Evolutionary conservation across 1,140 invertebrate species (phyloP).

Genomic region (Drosophila tani): DNA sequence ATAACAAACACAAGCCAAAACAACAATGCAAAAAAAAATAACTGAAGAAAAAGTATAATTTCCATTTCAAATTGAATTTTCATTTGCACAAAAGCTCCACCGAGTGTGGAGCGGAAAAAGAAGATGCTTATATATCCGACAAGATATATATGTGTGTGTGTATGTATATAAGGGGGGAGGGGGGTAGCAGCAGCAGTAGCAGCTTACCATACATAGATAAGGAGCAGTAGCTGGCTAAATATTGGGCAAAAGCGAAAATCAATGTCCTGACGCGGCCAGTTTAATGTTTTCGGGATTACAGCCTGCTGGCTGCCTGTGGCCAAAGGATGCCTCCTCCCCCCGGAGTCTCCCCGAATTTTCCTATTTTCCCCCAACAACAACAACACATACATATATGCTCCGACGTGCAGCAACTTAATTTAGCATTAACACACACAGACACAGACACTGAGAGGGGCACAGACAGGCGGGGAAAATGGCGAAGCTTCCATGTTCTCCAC

Average conservation of each 20-base stretch:
- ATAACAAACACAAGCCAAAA: constrained; percentile 24
- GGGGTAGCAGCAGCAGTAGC: too few species aligned
- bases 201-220: constrained; percentile 33
- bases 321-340: neutral
- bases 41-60: constrained; percentile 57
- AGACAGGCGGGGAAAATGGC: constrained; percentile 12
- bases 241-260: constrained; percentile 50
- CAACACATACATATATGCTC: constrained; percentile 13
- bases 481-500: constrained; percentile 2
- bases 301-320: constrained; percentile 22
- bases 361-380: constrained; percentile 10
- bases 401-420: constrained; percentile 58
- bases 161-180: constrained; percentile 1
- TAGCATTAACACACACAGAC: constrained; percentile 54
- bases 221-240: constrained; percentile 31
- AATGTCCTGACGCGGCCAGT: constrained; percentile 56
- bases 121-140: neutral
- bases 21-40: constrained; percentile 42
- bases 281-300: constrained; percentile 53
- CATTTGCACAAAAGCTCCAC: constrained; percentile 52
- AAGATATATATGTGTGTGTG: neutral
- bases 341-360: constrained; percentile 4
- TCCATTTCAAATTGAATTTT: constrained; percentile 64
- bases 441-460: constrained; percentile 4
- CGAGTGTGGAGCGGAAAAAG: constrained; percentile 7